phyloP scores from a whole-genome alignment of 2,113 vertebrate genomes.

The Hydrochoerus hydrochaeris region DNA sequence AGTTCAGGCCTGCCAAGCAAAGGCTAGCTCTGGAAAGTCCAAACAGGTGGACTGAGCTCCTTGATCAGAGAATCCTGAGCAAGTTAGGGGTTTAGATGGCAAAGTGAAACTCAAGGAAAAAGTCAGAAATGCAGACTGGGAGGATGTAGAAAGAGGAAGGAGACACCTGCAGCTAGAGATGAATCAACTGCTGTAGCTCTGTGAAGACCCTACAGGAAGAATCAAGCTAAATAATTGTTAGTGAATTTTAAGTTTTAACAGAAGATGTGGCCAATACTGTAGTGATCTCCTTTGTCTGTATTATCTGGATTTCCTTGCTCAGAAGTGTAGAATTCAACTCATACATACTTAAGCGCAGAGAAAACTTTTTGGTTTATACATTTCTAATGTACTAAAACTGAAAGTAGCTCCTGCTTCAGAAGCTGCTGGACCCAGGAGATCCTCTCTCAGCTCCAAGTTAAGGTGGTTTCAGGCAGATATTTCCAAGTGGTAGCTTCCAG shows the following conservation, averaged over 20 bases:
- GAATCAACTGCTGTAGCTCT: background rate
- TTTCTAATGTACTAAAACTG: background rate
- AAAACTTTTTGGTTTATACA: background rate
- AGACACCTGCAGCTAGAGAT: background rate
- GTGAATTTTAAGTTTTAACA: slow-evolving; percentile 8
- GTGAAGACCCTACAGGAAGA: background rate
- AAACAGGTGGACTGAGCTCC: background rate
- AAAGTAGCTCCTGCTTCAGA: background rate
- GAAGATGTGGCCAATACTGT: background rate
- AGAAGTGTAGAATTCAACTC: background rate
- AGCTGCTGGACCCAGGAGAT: background rate
- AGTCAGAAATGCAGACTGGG: background rate
- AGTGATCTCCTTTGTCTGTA: background rate
- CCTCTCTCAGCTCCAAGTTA: background rate
- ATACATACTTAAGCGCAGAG: background rate
- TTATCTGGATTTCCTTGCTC: background rate
- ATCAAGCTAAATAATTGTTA: background rate
- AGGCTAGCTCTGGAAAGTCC: background rate
- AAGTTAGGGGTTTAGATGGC: background rate
- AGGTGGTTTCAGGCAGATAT: background rate
- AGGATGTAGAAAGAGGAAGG: background rate
- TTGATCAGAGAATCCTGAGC: background rate
- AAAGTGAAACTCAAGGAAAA: background rate
- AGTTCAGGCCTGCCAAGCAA: background rate
- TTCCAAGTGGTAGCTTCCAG: slow-evolving; percentile 19